These are phyloP conservation scores for Tiliacea citrago DNA, from an alignment of 2,888 invertebrate species.

Conservation along the genomic window DNA sequence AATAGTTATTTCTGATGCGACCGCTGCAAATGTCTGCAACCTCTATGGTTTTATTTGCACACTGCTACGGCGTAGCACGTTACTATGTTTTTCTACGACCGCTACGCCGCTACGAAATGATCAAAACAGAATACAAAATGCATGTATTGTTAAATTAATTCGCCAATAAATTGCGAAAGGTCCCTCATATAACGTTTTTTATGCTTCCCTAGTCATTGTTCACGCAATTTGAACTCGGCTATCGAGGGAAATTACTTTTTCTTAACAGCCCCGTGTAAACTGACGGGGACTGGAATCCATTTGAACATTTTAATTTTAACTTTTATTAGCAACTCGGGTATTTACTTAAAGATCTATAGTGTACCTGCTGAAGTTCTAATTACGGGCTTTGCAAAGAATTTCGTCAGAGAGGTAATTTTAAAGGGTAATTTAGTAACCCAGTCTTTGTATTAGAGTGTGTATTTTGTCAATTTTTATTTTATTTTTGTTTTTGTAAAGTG, in stretches of 20 bases:
- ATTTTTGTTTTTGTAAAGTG: too few species aligned
- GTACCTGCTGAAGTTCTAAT: slow-evolving; percentile 33
- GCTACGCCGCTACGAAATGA: slow-evolving; percentile 50
- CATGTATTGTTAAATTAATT: slow-evolving; percentile 37
- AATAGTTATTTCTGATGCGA: background rate
- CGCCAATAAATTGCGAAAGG: slow-evolving; percentile 46
- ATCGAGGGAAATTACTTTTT: slow-evolving; percentile 68
- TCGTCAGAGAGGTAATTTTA: background rate
- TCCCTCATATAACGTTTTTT: slow-evolving; percentile 36
- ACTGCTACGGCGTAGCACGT: slow-evolving; percentile 44
- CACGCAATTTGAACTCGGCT: slow-evolving; percentile 49
- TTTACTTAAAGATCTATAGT: slow-evolving; percentile 30
- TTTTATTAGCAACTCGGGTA: slow-evolving; percentile 38
- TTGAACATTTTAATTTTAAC: slow-evolving; percentile 62
- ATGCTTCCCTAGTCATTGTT: slow-evolving; percentile 48
- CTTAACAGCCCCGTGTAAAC: slow-evolving; percentile 51
- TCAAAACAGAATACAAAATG: slow-evolving; percentile 13
- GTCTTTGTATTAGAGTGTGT: too few species aligned
- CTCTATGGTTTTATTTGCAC: background rate
- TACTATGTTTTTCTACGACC: slow-evolving; percentile 33
- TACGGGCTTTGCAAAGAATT: slow-evolving; percentile 24
- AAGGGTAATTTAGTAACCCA: too few species aligned
- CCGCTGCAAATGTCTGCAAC: background rate
- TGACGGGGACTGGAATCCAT: slow-evolving; percentile 41
- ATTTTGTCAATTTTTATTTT: too few species aligned